Evolutionary conservation across 2,797 vertebrate genomes (phyloP).

Genomic region (Megaceryle alcyon): DNA sequence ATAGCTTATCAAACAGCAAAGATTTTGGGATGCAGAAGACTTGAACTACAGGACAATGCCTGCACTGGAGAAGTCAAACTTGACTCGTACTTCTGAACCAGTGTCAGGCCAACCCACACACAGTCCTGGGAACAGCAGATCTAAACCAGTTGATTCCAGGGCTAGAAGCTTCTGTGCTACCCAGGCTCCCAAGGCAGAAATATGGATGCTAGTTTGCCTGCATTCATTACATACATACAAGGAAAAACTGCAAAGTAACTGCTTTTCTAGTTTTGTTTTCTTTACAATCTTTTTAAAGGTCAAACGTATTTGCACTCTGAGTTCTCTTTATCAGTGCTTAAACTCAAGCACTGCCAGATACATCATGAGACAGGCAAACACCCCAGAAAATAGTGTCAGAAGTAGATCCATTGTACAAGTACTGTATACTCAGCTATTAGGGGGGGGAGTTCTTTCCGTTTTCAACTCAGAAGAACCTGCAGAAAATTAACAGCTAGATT

Average conservation of each 20-base stretch:
- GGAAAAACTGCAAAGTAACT: neutral
- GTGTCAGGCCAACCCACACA: neutral
- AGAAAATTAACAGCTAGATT: neutral
- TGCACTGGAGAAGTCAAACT: neutral
- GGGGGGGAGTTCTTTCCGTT: neutral
- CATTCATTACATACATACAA: neutral
- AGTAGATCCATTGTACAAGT: neutral
- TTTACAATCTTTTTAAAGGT: constrained; percentile 16
- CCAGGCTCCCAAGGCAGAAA: neutral
- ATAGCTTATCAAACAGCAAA: neutral
- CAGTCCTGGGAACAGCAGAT: neutral
- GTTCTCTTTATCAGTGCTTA: constrained; percentile 46
- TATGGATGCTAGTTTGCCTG: neutral
- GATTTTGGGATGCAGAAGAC: neutral
- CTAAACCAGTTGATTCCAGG: neutral
- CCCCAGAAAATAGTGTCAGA: neutral
- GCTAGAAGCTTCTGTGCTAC: neutral
- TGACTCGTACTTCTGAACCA: neutral
- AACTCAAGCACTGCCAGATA: neutral
- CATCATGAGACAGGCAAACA: neutral
- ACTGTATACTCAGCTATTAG: neutral
- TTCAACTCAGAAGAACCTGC: neutral
- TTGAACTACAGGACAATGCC: neutral
- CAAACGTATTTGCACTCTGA: constrained; percentile 27
- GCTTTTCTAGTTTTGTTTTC: constrained; percentile 24